Percentiles rank a stretch among this genome's conserved stretches.
phyloP scores from a whole-genome alignment of 1,140 invertebrate genomes.

The Neodiprion virginianus region DNA sequence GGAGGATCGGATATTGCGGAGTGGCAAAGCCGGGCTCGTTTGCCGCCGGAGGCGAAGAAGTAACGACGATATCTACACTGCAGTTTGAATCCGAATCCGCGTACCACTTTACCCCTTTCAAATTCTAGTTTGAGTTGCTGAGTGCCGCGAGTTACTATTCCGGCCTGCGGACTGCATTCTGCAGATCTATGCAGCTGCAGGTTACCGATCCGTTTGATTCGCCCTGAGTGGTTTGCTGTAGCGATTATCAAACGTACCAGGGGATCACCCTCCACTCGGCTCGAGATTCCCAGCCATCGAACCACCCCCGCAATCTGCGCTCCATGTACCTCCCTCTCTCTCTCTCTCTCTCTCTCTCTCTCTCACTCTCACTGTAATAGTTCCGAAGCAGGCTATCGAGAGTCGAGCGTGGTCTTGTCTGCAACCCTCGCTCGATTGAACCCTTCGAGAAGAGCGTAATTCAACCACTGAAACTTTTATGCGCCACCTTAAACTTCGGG shows the following conservation, averaged over 20 bases:
- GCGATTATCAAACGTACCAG: neutral
- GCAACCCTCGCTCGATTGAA: too few species aligned
- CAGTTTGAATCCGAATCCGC: neutral
- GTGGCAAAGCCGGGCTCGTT: neutral
- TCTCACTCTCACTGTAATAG: too few species aligned
- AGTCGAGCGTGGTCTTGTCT: too few species aligned
- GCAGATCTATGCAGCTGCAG: neutral
- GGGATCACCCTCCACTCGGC: too few species aligned
- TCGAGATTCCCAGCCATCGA: too few species aligned
- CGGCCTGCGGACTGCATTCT: neutral
- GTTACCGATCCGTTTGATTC: neutral
- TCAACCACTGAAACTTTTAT: too few species aligned
- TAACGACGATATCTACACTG: neutral
- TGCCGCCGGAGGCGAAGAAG: neutral
- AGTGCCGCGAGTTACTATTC: neutral
- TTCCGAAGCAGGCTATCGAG: too few species aligned
- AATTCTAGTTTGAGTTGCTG: neutral
- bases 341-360: too few species aligned
- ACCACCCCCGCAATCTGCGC: too few species aligned
- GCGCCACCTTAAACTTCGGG: too few species aligned
- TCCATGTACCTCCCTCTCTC: too few species aligned
- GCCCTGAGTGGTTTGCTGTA: neutral
- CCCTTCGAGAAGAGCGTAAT: too few species aligned
- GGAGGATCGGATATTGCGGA: neutral
- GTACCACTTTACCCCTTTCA: neutral